Base-by-base conservation (phyloP, 1,140 invertebrate genomes). In the Metopolophium dirhodum region DNA sequence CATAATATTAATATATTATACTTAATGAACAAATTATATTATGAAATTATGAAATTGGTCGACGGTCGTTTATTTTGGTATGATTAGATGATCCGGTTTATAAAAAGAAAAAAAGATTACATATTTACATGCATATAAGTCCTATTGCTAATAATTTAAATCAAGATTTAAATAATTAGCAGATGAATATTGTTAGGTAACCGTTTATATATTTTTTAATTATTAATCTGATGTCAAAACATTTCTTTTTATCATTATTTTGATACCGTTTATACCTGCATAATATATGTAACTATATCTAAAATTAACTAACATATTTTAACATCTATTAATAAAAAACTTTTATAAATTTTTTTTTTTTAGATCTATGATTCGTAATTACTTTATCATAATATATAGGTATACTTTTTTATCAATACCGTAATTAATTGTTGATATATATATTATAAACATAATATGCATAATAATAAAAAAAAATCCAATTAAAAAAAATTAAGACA, bases 31-130 rank as follows among this genome's bases (percentile, higher is more conserved):
- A 77, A 77, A 77, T n/a, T n/a, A 68, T 68, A 68, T n/a, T 68
- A 68, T 68, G 11, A n/a, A 68, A 68, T 68, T 77, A 77, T 77
- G 61, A 77, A 77, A 77, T 77, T n/a, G 14, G 14, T 77, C 61
- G 30, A 77, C 18, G 61, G 61, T 18, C 30, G n/a, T n/a, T 77
- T 77, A 77, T 77, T 77, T 77, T n/a, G n/a, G 61, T 77, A n/a
- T n/a, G 30, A n/a, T n/a, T n/a, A n/a, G n/a, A 77, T 77, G 61
- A 77, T 77, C 61, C 14, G 4, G 14, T 77, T 77, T 77, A n/a
- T 77, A 77, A 77, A n/a, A 77, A 77, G 30, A 77, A 77, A 77
- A 41, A 68, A n/a, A 77, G 30, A 77, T 77, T n/a, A 77, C 61
- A n/a, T 77, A 11, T 30, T 77, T n/a, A 77, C 61, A n/a, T 77